Evolutionary conservation across 2,888 invertebrate species (phyloP), one percentile per base, ranked within the genome.

Genomic region (Atrina japonica): DNA sequence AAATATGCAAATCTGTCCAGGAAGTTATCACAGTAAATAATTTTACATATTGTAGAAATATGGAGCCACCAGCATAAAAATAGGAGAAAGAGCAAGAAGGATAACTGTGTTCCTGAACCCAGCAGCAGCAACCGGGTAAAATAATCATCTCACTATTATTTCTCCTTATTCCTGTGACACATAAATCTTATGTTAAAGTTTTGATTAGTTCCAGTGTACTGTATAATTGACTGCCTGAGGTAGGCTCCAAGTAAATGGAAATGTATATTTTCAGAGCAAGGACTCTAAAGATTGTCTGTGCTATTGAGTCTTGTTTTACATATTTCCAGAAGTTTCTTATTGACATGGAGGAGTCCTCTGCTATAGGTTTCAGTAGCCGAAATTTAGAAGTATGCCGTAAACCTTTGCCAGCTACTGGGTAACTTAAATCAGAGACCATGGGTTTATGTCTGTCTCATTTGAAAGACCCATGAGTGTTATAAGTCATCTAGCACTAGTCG

Each of bases 21-120:
- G 25, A 23, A 27, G 14, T 21, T 7, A 47, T 7, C 47, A 7
- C 6, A 47, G n/a, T 7, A 47, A 47, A 47, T 6, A 23, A 16
- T 23, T 27, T 23, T 25, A 25, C 25, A 18, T 23, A 45, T 73
- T 67, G 52, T 77, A 93, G 35, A 91, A 92, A 83, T 95, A 94
- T 91, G 96, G 96, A 1, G 93, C 95, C 75, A 88, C 92, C 69
- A 90, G 93, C 2, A 92, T 95, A 55, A 91, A 93, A 1, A 89
- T 92, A 70, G 92, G 93, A 0, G 89, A 92, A 27, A 93, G 93
- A 78, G 94, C 95, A 0, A 93, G 95, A 73, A 93, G 94, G 76
- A 92, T 98, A 0, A 95, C 97, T 0, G 95, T 98, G 0, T 94
- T 98, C 83, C 92, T 98, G 61, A 98, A 98, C 92, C 97, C 98